These are phyloP conservation scores for Seriola rivoliana DNA, from an alignment of 2,113 vertebrate species.

Conservation along the genomic window DNA sequence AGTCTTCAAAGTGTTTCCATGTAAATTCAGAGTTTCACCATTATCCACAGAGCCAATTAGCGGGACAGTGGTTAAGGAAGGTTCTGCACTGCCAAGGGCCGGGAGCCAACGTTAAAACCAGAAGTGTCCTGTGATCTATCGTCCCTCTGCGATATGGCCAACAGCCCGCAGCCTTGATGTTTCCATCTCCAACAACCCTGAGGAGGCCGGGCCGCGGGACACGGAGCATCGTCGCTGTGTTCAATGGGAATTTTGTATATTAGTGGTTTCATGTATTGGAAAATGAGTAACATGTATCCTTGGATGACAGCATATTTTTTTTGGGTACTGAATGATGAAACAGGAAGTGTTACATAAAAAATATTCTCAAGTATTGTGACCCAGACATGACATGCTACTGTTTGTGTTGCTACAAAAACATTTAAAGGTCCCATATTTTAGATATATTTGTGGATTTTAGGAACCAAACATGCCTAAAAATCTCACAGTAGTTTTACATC, in stretches of 20 bases:
- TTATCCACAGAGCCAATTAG: conserved; percentile 70
- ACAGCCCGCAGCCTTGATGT: conserved; percentile 26
- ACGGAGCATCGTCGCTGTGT: neutral
- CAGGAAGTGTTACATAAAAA: no score
- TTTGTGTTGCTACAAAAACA: no score
- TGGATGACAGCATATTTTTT: neutral
- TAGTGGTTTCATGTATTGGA: neutral
- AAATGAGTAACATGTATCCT: neutral
- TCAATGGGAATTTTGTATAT: conserved; percentile 1
- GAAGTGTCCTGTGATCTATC: conserved; percentile 55
- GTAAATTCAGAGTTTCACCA: conserved; percentile 59
- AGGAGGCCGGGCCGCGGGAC: neutral
- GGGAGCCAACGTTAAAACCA: conserved; percentile 46
- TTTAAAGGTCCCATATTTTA: no score
- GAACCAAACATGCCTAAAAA: no score
- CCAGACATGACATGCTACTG: no score
- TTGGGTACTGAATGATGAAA: no score
- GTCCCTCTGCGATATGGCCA: conserved; percentile 34
- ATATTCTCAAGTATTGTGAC: no score
- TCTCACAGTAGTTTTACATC: no score
- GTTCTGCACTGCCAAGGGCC: conserved; percentile 26
- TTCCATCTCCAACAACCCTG: conserved; percentile 6
- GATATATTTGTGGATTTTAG: no score
- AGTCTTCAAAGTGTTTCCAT: conserved; percentile 69
- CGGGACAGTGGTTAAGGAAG: conserved; percentile 25